Percentiles rank a stretch among this genome's conserved stretches.
phyloP scores from a whole-genome alignment of 2,797 vertebrate genomes.

The Mycteria americana region DNA sequence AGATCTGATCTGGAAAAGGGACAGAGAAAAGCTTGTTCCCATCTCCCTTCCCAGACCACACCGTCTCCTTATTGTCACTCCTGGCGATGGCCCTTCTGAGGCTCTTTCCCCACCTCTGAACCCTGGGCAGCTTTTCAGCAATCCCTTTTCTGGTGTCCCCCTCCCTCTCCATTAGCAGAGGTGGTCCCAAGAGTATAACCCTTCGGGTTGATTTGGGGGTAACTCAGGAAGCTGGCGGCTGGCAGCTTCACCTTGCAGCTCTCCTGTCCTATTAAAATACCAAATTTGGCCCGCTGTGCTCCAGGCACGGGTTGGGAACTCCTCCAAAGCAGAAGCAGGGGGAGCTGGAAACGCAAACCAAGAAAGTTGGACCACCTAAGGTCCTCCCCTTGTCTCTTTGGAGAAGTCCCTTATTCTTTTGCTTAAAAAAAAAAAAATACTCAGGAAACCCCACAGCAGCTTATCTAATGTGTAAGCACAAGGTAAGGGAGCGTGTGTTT shows the following conservation, averaged over 20 bases:
- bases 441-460: background rate
- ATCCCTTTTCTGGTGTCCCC: background rate
- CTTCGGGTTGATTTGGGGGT: background rate
- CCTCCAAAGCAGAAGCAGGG: background rate
- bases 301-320: fast-evolving
- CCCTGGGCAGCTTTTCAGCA: background rate
- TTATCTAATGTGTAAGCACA: background rate
- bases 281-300: background rate
- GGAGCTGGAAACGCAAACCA: background rate
- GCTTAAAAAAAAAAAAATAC: background rate
- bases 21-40: background rate
- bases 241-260: background rate
- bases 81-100: background rate
- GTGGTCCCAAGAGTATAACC: background rate
- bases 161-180: background rate
- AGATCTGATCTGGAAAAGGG: background rate
- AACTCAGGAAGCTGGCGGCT: background rate
- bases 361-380: background rate
- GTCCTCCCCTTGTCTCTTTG: background rate
- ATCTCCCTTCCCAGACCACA: background rate
- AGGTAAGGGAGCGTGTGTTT: background rate
- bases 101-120: background rate
- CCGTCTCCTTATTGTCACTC: background rate
- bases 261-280: background rate
- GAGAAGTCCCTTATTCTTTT: background rate